Percentiles rank a stretch among this genome's conserved stretches.
Evolutionary conservation across 2,888 invertebrate species (phyloP).

Genomic region (Automeris io): DNA sequence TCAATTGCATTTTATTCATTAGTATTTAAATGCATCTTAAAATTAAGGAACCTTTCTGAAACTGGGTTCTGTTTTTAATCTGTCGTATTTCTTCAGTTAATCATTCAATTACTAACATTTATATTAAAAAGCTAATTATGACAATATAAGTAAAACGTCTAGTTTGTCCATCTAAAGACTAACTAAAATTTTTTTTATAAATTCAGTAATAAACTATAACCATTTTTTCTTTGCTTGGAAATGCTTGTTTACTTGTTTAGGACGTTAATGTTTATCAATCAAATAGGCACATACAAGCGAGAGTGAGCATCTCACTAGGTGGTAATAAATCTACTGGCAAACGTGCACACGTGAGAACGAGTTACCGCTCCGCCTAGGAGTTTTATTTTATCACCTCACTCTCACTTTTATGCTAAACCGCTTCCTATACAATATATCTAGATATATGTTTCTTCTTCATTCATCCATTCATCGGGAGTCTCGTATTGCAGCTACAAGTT

Average conservation of each 20-base stretch:
- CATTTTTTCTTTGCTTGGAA: background rate
- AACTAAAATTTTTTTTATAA: too few species aligned
- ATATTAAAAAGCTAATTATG: too few species aligned
- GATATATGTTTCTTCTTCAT: background rate
- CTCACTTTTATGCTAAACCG: slow-evolving; percentile 51
- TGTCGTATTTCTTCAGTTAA: too few species aligned
- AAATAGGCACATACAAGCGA: slow-evolving; percentile 24
- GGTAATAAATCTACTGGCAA: slow-evolving; percentile 44
- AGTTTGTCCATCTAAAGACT: too few species aligned
- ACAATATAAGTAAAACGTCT: too few species aligned
- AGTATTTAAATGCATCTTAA: too few species aligned
- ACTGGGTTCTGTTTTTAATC: too few species aligned
- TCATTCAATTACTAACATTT: too few species aligned
- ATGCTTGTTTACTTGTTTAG: background rate
- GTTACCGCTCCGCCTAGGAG: slow-evolving; percentile 35
- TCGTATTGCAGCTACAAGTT: background rate
- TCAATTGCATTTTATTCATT: too few species aligned
- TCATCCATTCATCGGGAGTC: background rate
- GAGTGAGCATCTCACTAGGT: slow-evolving; percentile 28
- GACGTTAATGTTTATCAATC: slow-evolving; percentile 16
- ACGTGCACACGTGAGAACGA: slow-evolving; percentile 36
- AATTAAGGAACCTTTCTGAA: too few species aligned
- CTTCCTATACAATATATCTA: slow-evolving; percentile 11
- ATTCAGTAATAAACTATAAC: too few species aligned
- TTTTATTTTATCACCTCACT: slow-evolving; percentile 61